phyloP scores from a whole-genome alignment of 2,888 invertebrate species.

The Callinectes sapidus region DNA sequence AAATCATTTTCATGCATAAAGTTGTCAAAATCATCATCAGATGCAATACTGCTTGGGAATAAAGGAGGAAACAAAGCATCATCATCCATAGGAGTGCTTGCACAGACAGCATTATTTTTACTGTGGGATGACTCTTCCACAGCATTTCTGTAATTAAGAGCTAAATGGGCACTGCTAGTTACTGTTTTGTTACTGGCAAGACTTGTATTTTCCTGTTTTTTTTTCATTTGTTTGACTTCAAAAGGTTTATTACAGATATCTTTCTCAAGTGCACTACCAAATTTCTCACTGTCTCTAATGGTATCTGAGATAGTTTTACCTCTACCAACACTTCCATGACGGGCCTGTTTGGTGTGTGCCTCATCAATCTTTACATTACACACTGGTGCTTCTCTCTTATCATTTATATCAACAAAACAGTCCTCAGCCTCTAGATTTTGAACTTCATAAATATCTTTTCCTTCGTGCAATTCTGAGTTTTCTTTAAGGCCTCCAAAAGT shows the following conservation, averaged over 20 bases:
- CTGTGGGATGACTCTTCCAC: not conserved
- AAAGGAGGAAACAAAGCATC: slow-evolving; percentile 22
- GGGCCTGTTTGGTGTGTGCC: not conserved
- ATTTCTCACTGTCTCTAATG: not conserved
- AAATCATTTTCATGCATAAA: not conserved
- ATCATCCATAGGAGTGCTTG: slow-evolving; percentile 28
- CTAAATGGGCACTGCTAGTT: not conserved
- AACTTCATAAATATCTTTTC: not conserved
- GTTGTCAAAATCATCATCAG: not conserved
- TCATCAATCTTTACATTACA: not conserved
- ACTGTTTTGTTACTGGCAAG: not conserved
- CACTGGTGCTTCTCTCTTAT: not conserved
- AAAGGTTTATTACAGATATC: not conserved
- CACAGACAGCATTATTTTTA: not conserved
- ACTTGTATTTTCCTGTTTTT: not conserved
- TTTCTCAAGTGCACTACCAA: not conserved
- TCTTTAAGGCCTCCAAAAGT: slow-evolving; percentile 54
- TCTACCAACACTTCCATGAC: not conserved
- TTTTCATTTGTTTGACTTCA: not conserved
- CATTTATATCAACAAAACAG: not conserved
- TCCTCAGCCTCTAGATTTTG: not conserved
- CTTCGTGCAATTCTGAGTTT: not conserved
- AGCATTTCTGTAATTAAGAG: not conserved
- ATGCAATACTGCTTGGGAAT: slow-evolving; percentile 16
- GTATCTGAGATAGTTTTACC: not conserved